Conservation (phyloP, 1,140 invertebrate species). For the Nephila pilipes region DNA sequence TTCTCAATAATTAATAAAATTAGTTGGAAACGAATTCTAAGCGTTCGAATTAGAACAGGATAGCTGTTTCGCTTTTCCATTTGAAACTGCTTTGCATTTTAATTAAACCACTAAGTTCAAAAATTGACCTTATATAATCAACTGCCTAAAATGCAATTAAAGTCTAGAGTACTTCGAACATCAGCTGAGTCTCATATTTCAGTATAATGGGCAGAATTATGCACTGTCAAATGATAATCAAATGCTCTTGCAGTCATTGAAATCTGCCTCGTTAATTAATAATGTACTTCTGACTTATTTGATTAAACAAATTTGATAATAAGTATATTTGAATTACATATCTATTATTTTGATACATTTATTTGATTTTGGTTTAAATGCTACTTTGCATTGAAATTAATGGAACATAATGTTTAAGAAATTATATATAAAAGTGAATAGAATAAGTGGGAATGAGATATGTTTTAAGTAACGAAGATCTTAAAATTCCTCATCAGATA, state of each 20-base stretch:
- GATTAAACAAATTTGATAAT: too few species aligned
- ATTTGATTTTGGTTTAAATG: too few species aligned
- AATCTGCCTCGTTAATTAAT: too few species aligned
- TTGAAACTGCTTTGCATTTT: not conserved
- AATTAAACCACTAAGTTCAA: not conserved
- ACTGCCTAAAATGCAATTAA: not conserved
- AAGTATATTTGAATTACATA: too few species aligned
- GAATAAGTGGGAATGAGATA: too few species aligned
- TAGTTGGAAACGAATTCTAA: not conserved
- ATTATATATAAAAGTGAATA: too few species aligned
- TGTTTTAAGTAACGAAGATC: too few species aligned
- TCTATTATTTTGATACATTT: too few species aligned
- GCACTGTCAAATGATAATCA: not conserved
- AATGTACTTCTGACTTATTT: too few species aligned
- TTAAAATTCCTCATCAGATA: too few species aligned
- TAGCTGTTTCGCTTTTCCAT: not conserved
- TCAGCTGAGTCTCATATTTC: not conserved
- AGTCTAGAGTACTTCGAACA: not conserved
- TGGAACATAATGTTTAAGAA: too few species aligned
- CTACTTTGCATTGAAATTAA: too few species aligned
- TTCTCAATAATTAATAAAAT: not conserved
- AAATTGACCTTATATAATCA: not conserved
- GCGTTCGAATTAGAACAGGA: not conserved
- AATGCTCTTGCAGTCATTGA: not conserved
- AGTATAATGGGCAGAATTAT: not conserved